phyloP scores from a whole-genome alignment of 2,797 vertebrate genomes.

The Mormyrops attenuatus region DNA sequence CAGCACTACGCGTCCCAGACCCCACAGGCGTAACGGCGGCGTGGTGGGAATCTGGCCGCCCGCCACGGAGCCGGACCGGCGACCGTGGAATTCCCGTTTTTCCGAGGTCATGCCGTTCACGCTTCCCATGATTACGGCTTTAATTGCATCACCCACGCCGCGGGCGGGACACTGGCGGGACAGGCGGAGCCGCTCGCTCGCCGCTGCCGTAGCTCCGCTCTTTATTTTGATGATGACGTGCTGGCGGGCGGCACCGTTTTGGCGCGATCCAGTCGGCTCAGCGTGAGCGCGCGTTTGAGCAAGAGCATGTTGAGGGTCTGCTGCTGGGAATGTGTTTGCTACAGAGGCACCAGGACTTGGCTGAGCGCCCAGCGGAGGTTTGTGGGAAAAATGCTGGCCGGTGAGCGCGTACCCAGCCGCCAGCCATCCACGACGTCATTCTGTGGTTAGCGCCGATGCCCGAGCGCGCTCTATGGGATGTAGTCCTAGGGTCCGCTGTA shows the following conservation, averaged over 20 bases:
- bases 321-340: not conserved
- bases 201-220: not conserved
- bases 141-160: not conserved
- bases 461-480: not conserved
- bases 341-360: not conserved
- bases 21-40: not conserved
- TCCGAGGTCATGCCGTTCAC: not conserved
- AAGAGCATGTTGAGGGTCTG: constrained; percentile 6
- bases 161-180: not conserved
- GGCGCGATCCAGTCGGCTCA: not conserved
- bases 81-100: not conserved
- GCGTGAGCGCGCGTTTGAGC: not conserved
- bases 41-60: not conserved
- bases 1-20: not conserved
- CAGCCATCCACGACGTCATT: not conserved
- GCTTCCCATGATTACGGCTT: not conserved
- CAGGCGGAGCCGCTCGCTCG: not conserved
- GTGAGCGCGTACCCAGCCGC: not conserved
- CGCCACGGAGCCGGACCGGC: not conserved
- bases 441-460: not conserved
- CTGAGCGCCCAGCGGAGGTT: not conserved
- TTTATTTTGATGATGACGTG: not conserved
- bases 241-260: not conserved
- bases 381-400: not conserved
- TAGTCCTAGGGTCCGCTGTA: not conserved